Evolutionary conservation across 2,797 vertebrate species (phyloP).

Genomic region (Esox lucius): DNA sequence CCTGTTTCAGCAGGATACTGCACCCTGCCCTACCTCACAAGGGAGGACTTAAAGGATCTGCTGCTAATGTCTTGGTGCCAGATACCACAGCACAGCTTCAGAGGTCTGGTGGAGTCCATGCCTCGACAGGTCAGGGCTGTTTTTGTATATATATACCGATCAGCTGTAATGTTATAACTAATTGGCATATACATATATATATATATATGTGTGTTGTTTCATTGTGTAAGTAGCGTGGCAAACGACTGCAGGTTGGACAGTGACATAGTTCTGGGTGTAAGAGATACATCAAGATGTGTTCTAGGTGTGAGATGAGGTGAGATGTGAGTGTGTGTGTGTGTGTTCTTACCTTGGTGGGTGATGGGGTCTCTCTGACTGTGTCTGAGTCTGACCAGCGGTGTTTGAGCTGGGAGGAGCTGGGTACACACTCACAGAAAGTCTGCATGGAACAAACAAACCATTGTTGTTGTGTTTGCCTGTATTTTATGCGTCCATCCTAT

Average conservation of each 20-base stretch:
- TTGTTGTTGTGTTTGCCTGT: conserved; percentile 62
- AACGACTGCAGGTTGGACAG: not conserved
- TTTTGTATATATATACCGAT: too few species aligned
- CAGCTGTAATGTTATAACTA: too few species aligned
- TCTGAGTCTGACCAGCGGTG: conserved; percentile 82
- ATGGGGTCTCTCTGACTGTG: conserved; percentile 75
- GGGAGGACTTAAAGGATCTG: too few species aligned
- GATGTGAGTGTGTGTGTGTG: not conserved
- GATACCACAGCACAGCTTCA: too few species aligned
- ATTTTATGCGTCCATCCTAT: conserved; percentile 20
- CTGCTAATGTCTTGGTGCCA: too few species aligned
- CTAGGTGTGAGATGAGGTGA: not conserved
- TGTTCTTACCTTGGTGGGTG: conserved; percentile 74
- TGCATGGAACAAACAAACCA: conserved; percentile 75
- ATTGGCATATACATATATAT: too few species aligned
- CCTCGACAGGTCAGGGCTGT: too few species aligned
- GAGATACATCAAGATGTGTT: not conserved
- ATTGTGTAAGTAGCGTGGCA: not conserved
- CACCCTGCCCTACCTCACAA: too few species aligned
- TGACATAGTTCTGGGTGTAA: not conserved
- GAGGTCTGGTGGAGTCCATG: too few species aligned
- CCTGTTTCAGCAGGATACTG: too few species aligned
- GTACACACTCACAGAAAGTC: conserved; percentile 81
- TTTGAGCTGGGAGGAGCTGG: conserved; percentile 80
- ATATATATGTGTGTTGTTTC: too few species aligned